Base-by-base conservation (phyloP, 2,888 invertebrate genomes). In the Drosophila nr. fundita region DNA sequence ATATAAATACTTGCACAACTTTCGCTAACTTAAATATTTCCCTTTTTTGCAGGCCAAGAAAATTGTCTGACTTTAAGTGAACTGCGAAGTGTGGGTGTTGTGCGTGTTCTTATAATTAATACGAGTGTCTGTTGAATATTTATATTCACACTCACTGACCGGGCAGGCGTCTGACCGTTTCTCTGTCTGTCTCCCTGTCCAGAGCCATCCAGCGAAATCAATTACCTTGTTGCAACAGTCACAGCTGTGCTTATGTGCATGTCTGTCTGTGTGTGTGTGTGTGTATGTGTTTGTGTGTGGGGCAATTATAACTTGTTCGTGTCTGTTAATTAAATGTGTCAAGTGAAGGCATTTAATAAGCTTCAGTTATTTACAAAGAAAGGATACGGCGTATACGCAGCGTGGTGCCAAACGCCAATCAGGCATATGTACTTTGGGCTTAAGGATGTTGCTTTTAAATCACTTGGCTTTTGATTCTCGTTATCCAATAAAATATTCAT, bases 291-390 rank as follows among this genome's bases (percentile, higher is more conserved):
- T 45, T 45, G 27, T 66, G 53, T 55, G 42, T 50, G 50, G 66
- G 69, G 78, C 87, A 90, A 83, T 85, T 85, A 90, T 90, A 90
- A 85, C 88, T 85, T 82, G 80, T 68, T 80, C 80, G 90, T 88
- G 90, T 86, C 87, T 90, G 90, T 87, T 87, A 87, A 87, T 90
- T 87, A 87, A 87, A 90, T 90, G 86, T 90, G 91, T 87, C 91
- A 90, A 78, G 91, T 73, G 78, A 82, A 78, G 91, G 85, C 87
- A 90, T 87, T 87, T 88, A 87, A 90, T 80, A 88, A 83, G 83
- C 83, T 78, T 87, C 90, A 87, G 85, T 76, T 90, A 89, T 81
- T 90, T 87, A 82, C 87, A 88, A 88, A 90, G 69, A 71, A 54
- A 42, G 68, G 60, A 65, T 71, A 77, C 59, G 70, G 49, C 81